phyloP scores from a whole-genome alignment of 2,797 vertebrate genomes.

The Triplophysa yarkandensis region DNA sequence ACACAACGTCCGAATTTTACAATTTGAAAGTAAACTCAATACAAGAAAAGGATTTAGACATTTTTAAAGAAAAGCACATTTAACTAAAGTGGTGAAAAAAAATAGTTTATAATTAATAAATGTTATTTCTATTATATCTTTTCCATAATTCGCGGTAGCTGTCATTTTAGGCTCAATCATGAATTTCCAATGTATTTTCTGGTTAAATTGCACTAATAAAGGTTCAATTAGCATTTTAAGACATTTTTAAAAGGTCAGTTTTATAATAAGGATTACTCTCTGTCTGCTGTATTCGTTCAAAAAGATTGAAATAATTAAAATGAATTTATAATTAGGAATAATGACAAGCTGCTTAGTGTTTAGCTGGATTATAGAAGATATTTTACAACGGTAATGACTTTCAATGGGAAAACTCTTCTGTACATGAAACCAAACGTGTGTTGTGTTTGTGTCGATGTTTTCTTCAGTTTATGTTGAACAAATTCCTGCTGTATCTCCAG shows the following conservation, averaged over 20 bases:
- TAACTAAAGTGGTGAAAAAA: too few species aligned
- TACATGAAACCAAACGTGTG: neutral
- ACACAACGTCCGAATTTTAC: neutral
- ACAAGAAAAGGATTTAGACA: neutral
- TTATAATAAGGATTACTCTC: slow-evolving; percentile 18
- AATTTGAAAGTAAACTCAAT: neutral
- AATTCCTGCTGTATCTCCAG: neutral
- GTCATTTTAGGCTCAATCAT: neutral
- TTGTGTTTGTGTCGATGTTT: neutral
- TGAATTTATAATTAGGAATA: slow-evolving; percentile 17
- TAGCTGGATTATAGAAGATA: slow-evolving; percentile 13
- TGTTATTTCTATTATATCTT: neutral
- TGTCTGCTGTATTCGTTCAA: neutral
- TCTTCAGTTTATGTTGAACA: neutral
- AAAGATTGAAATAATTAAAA: neutral
- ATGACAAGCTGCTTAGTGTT: slow-evolving; percentile 14
- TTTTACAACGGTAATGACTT: slow-evolving; percentile 23
- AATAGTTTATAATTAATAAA: too few species aligned
- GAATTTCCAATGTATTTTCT: neutral
- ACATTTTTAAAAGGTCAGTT: neutral
- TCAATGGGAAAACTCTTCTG: neutral
- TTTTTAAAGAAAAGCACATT: neutral
- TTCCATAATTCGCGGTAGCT: too few species aligned
- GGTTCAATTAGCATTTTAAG: neutral
- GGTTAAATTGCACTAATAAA: neutral